Conservation (phyloP, 2,797 vertebrate species). For the Protonibea diacanthus region DNA sequence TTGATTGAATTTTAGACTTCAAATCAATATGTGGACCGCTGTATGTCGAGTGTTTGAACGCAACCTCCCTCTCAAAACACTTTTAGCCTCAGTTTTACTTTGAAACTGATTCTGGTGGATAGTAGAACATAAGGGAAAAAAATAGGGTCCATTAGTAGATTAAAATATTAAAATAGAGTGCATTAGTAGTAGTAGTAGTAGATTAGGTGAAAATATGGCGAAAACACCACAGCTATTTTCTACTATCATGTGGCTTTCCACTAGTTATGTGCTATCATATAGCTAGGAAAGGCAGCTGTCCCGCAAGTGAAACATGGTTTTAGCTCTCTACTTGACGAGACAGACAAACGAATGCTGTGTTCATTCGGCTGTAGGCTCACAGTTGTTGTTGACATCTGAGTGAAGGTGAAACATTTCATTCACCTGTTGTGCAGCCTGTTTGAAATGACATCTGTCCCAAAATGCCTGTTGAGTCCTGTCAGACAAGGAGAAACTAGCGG, state of each 20-base stretch:
- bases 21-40: background rate
- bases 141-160: background rate
- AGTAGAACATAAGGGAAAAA: too few relatives aligned
- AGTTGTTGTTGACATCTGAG: slow-evolving; percentile 1
- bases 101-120: background rate
- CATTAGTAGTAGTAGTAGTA: background rate
- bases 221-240: background rate
- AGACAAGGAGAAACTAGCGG: slow-evolving; percentile 13
- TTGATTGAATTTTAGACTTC: background rate
- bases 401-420: slow-evolving; percentile 16
- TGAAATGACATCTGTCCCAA: slow-evolving; percentile 28
- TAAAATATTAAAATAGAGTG: background rate
- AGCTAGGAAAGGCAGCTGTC: background rate
- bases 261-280: background rate
- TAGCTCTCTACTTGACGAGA: background rate
- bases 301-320: background rate
- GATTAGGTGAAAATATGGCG: background rate
- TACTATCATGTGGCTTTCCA: too few relatives aligned
- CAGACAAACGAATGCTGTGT: background rate
- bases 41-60: background rate
- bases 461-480: slow-evolving; percentile 2
- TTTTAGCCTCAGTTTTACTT: slow-evolving; percentile 2
- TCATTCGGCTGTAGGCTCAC: background rate
- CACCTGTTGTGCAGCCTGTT: slow-evolving; percentile 5
- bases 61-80: background rate